Base-by-base conservation (phyloP, 2,797 vertebrate genomes). In the Aldrovandia affinis region DNA sequence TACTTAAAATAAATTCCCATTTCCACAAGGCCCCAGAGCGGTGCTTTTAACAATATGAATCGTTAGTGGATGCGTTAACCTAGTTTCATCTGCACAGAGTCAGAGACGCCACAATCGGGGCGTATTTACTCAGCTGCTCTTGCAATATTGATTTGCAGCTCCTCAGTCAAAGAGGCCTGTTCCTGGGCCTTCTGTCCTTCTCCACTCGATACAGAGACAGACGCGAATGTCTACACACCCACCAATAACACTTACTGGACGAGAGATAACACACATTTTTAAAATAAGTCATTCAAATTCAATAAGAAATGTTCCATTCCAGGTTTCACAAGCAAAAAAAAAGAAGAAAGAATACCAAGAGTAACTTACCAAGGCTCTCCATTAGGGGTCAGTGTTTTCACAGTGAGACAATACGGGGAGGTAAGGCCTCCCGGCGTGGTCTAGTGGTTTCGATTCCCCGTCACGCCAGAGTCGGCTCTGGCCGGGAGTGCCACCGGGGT, bases 21-120 rank as follows among this genome's bases (percentile, higher is more conserved):
- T 44, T 75, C 18, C 18, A 25, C 3, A 25, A 75, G 70, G 70
- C 20, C 70, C 70, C 22, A 20, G 2, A 22, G 20, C 12, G 39
- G 20, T 75, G 70, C 70, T 75, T 75, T 44, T n/a, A 44, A 39
- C 36, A 42, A 75, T 25, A 75, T 44, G 70, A 75, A 10, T 75
- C 70, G 30, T 30, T 12, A 20, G 1, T 44, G 22, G 39, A 44
- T 75, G 70, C 36, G 18, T 75, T 75, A 44, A 75, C 70, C 70
- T 44, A 10, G 70, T 75, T 75, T 75, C 18, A 42, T 18, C 39
- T 7, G 6, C 2, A 42, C 70, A n/a, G 70, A 57, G 5, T 22
- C 70, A n/a, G 70, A 57, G 5, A 75, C 70, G 7, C 3, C 70
- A 44, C 39, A 44, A 44, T 44, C 22, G 12, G 9, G 8, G 39